phyloP scores from a whole-genome alignment of 2,888 invertebrate species.

The Oxystoma pomonae region DNA sequence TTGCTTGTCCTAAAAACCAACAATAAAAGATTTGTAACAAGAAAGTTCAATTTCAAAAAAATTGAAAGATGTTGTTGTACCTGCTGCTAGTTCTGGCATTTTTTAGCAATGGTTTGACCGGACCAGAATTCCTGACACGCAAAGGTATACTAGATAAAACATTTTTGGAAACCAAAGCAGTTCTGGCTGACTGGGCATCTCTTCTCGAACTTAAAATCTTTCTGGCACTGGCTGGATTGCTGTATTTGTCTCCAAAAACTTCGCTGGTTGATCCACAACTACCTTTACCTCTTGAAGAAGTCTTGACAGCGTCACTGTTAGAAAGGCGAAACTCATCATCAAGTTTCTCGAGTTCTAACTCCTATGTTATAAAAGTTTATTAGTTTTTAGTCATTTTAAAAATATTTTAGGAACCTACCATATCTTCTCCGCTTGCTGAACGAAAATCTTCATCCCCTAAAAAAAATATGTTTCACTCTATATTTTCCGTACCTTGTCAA shows the following conservation, averaged over 20 bases:
- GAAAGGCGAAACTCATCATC: slow-evolving; percentile 18
- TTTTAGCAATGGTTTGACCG: slow-evolving; percentile 20
- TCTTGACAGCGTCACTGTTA: slow-evolving; percentile 9
- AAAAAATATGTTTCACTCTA: too few species aligned
- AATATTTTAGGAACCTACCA: slow-evolving; percentile 14
- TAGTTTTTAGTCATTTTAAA: too few species aligned
- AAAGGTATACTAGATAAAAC: slow-evolving; percentile 25
- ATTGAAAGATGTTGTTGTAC: too few species aligned
- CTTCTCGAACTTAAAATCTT: background rate
- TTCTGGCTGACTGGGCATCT: slow-evolving; percentile 13
- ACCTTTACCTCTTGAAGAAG: slow-evolving; percentile 6
- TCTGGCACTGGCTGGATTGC: background rate
- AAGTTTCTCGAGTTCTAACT: slow-evolving; percentile 8
- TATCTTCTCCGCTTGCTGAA: slow-evolving; percentile 12
- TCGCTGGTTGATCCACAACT: background rate
- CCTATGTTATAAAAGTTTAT: background rate
- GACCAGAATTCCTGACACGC: slow-evolving; percentile 25
- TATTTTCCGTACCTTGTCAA: too few species aligned
- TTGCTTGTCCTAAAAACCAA: slow-evolving; percentile 15
- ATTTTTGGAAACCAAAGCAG: background rate
- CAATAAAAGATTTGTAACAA: background rate
- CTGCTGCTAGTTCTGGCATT: slow-evolving; percentile 17
- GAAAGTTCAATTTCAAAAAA: too few species aligned
- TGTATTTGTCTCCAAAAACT: background rate
- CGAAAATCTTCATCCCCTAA: slow-evolving; percentile 5